Conservation (phyloP, 1,140 invertebrate species). For the Leptopilina clavipes region DNA sequence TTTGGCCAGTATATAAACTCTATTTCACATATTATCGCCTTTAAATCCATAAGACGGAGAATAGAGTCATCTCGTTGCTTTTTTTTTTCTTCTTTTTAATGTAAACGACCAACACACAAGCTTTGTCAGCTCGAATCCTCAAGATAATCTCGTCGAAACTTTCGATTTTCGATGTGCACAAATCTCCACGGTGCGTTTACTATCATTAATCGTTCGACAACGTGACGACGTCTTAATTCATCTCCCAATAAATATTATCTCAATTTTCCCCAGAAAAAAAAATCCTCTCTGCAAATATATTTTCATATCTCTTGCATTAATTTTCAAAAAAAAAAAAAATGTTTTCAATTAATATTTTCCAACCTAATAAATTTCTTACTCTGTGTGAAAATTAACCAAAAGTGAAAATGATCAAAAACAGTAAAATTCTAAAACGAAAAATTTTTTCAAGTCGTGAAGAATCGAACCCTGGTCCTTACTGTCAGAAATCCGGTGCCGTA, state of each 20-base stretch:
- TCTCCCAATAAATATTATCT: background rate
- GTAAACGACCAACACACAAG: background rate
- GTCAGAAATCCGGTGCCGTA: too few species aligned
- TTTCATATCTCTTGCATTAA: background rate
- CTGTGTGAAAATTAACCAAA: too few species aligned
- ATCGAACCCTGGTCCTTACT: too few species aligned
- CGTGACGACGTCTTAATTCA: conserved; percentile 13
- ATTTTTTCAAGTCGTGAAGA: too few species aligned
- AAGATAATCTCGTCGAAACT: conserved; percentile 31
- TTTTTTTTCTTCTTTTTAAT: conserved; percentile 44
- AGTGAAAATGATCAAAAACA: too few species aligned
- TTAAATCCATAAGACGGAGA: background rate
- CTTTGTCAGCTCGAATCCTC: conserved; percentile 13
- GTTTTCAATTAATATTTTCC: too few species aligned
- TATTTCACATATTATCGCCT: conserved; percentile 6
- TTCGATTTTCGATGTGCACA: conserved; percentile 20
- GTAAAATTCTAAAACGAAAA: too few species aligned
- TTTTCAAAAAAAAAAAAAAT: too few species aligned
- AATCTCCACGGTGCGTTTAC: conserved; percentile 20
- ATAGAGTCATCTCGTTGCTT: conserved; percentile 46
- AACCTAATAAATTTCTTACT: too few species aligned
- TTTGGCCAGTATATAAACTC: background rate
- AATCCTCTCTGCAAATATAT: background rate
- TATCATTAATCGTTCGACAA: conserved; percentile 31
- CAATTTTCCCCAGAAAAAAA: background rate